phyloP scores from a whole-genome alignment of 2,888 invertebrate genomes.

The Sialis lutaria region DNA sequence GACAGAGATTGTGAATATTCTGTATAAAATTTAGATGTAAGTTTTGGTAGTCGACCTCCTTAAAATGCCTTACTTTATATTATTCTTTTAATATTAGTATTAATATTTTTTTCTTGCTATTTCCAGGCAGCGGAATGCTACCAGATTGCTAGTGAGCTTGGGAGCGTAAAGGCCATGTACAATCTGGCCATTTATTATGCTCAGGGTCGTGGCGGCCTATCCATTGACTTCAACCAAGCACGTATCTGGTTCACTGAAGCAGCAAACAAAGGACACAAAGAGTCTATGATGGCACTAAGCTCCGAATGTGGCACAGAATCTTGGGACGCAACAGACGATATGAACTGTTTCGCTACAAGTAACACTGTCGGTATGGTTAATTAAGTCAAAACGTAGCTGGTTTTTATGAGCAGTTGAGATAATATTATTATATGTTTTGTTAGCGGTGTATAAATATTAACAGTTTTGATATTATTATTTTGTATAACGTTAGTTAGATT shows the following conservation, averaged over 20 bases:
- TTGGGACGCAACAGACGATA: too few relatives aligned
- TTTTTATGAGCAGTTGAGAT: too few relatives aligned
- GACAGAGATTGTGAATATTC: too few relatives aligned
- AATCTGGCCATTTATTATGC: slow-evolving; percentile 51
- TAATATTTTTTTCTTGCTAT: slow-evolving; percentile 4
- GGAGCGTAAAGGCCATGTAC: slow-evolving; percentile 47
- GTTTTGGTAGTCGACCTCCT: background rate
- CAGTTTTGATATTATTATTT: too few relatives aligned
- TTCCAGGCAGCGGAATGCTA: slow-evolving; percentile 48
- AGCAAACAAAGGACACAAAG: slow-evolving; percentile 34
- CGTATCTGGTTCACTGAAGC: slow-evolving; percentile 35
- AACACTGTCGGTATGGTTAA: too few relatives aligned
- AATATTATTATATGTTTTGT: too few relatives aligned
- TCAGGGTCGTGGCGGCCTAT: slow-evolving; percentile 42
- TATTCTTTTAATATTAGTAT: background rate
- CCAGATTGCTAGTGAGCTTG: slow-evolving; percentile 38
- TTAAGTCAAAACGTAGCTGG: too few relatives aligned
- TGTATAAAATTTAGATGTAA: too few relatives aligned
- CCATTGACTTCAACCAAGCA: slow-evolving; percentile 30
- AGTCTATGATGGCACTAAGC: slow-evolving; percentile 34
- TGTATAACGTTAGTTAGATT: too few relatives aligned
- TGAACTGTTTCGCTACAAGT: too few relatives aligned
- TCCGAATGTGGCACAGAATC: background rate
- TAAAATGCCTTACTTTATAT: background rate
- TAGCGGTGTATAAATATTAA: too few relatives aligned